Base-by-base conservation (phyloP, 2,888 invertebrate species). In the Ectobius pallidus region DNA sequence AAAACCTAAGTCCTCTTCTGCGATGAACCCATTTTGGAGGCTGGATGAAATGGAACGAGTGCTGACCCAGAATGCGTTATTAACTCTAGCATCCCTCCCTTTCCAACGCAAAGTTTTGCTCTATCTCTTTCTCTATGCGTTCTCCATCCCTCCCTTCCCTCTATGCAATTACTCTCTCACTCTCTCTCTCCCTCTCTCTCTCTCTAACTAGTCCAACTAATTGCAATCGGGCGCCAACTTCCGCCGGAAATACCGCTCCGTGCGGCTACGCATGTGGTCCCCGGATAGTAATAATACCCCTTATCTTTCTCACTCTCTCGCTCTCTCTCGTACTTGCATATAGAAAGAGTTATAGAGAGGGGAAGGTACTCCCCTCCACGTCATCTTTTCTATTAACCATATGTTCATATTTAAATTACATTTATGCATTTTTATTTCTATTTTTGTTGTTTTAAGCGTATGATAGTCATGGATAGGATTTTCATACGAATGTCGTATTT, bases 121-220 rank as follows among this genome's bases (percentile, higher is more conserved):
- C 52, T 52, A 52, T 25, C 25, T 25, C 7, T 2, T 25, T 52
- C 14, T 39, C 52, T 2, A 20, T 52, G 22, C 4, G 52, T 22
- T 14, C 25, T 52, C 25, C 49, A 49, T 49, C 22, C 20, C 6
- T 25, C 52, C 11, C 18, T 3, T 9, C 46, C 16, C 46, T 18
- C 46, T 46, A 4, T n/a, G n/a, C n/a, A n/a, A n/a, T n/a, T n/a
- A n/a, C n/a, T 3, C 52, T 22, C 25, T 9, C 7, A 9, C 52
- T 9, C 52, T 52, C 22, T 22, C 22, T 52, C 25, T 3, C 9
- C 20, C 52, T 52, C n/a, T n/a, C n/a, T n/a, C n/a, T n/a, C n/a
- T n/a, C n/a, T n/a, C n/a, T n/a, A n/a, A n/a, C n/a, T n/a, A 25
- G 52, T 52, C 22, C 52, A 52, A 52, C 52, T 52, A 52, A 52